A percentile compares a stretch with the other conserved stretches of the same genome.
Evolutionary conservation across 2,113 vertebrate genomes (phyloP).

Genomic region (Corythaeola cristata): DNA sequence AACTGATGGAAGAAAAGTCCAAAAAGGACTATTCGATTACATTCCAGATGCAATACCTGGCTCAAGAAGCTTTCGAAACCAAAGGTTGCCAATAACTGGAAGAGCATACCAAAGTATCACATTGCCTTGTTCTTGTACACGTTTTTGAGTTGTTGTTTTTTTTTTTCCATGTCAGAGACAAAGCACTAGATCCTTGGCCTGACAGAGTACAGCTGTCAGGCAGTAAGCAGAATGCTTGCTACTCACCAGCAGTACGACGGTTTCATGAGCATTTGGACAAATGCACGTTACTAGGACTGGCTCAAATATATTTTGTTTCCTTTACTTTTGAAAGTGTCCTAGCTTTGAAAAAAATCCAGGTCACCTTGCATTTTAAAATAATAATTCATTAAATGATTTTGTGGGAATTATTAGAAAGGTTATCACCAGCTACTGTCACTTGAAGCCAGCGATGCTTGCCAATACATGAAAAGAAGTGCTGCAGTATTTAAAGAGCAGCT

Average conservation of each 20-base stretch:
- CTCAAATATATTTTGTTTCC: background rate
- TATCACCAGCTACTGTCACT: background rate
- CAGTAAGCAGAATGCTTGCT: background rate
- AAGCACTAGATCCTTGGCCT: background rate
- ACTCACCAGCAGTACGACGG: background rate
- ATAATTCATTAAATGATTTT: background rate
- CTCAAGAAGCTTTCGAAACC: background rate
- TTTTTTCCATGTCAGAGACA: background rate
- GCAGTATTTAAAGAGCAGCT: background rate
- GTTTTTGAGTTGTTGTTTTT: background rate
- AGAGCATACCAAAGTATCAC: background rate
- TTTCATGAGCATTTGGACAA: background rate
- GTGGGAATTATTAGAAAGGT: background rate
- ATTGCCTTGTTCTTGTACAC: background rate
- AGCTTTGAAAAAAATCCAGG: background rate
- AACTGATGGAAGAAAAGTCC: background rate
- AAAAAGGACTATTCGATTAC: background rate
- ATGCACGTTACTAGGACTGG: background rate
- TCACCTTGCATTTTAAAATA: background rate
- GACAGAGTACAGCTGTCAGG: constrained; percentile 28
- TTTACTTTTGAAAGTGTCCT: background rate
- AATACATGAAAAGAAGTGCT: background rate
- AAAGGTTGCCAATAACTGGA: background rate
- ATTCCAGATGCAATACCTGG: constrained; percentile 27
- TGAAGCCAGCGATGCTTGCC: background rate